Base-by-base conservation (phyloP, 2,797 vertebrate genomes). In the Pygocentrus nattereri region DNA sequence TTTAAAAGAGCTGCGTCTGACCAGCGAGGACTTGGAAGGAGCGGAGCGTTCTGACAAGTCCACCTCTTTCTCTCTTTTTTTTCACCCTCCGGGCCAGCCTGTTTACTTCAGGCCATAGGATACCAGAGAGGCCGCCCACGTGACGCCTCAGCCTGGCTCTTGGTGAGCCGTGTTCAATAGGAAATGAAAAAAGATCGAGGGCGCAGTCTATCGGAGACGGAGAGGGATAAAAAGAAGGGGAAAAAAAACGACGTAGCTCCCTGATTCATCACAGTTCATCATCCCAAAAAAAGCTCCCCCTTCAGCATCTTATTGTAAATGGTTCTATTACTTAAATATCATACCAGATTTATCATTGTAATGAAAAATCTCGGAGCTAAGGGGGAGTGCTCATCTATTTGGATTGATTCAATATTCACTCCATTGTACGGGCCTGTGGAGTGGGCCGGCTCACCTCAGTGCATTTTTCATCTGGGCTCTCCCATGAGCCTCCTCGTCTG, bases 341-440 rank as follows among this genome's bases (percentile, higher is more conserved):
- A 70, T 52, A 61, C 41, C 15, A 58, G 41, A 86, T 86, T 76
- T 74, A 82, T 87, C 84, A 80, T 76, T 70, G 70, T 85, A 82
- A 87, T 87, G 86, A 76, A 85, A 84, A 82, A 78, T 83, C 82
- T 75, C 19, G 47, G 58, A 62, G 65, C 77, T 54, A 59, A 83
- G 59, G 62, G 47, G 76, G 34, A 61, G 7, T 3, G 68, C 70
- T 81, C 79, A 83, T 83, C 79, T 62, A 71, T 81, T 81, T 65
- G 72, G 83, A 79, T 76, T 81, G 49, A 78, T 82, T 80, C 70
- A 13, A 79, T 52, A 80, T 80, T 76, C 78, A 74, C 62, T 47
- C 44, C 52, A 64, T 76, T 58, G 80, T 49, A 52, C 50, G 65
- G 65, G 49, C 58, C 49, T 47, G 25, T 61, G 58, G 34, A 74